Percentiles rank a stretch among this genome's conserved stretches.
Evolutionary conservation across 2,888 invertebrate genomes (phyloP).

Genomic region (Cyrtodaria siliqua): DNA sequence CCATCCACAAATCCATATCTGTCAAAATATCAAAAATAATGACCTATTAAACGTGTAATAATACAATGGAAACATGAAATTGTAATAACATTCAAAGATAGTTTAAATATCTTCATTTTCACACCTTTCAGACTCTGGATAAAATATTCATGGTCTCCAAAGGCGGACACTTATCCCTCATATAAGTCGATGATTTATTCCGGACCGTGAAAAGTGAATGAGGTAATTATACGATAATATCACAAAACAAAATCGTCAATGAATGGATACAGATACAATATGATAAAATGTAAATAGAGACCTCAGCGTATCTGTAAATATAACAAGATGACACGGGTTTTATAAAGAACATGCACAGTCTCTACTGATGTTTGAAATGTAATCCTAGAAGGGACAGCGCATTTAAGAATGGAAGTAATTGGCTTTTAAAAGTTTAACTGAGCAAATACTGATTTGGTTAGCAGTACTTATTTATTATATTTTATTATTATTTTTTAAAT

Average conservation of each 20-base stretch:
- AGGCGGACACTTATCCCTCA: constrained; percentile 1
- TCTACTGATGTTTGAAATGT: too few relatives aligned
- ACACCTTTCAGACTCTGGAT: not conserved
- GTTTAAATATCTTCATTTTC: constrained; percentile 4
- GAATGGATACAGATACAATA: not conserved
- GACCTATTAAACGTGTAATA: constrained; percentile 3
- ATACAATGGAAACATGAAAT: not conserved
- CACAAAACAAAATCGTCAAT: not conserved
- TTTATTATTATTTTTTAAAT: too few relatives aligned
- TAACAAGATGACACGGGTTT: too few relatives aligned
- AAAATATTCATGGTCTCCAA: constrained; percentile 1
- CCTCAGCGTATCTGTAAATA: too few relatives aligned
- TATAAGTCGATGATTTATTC: constrained; percentile 9
- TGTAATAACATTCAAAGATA: not conserved
- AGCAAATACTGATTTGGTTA: too few relatives aligned
- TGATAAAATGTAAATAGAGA: not conserved
- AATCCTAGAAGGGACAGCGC: too few relatives aligned
- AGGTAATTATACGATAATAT: constrained; percentile 7
- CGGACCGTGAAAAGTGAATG: constrained; percentile 4
- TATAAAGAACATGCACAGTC: too few relatives aligned
- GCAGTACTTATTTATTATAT: too few relatives aligned
- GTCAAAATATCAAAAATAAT: too few relatives aligned
- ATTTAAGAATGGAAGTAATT: too few relatives aligned
- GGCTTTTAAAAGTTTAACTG: too few relatives aligned
- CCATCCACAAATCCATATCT: too few relatives aligned